phyloP scores from a whole-genome alignment of 1,140 invertebrate genomes.

The Camponotus pennsylvanicus region DNA sequence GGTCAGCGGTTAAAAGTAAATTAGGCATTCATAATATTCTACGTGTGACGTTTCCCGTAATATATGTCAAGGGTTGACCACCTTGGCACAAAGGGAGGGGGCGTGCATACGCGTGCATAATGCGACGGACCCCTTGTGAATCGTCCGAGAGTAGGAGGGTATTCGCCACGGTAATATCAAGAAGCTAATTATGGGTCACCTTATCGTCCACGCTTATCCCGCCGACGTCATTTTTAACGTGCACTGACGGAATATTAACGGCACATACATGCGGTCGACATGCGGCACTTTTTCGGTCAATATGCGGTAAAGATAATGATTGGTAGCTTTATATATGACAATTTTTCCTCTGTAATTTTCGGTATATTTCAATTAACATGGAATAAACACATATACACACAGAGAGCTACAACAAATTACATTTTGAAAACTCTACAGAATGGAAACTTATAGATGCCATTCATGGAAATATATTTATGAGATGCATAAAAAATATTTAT shows the following conservation, averaged over 20 bases:
- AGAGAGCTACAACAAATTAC: not conserved
- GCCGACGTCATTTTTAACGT: constrained; percentile 47
- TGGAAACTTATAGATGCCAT: not conserved
- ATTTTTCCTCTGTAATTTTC: not conserved
- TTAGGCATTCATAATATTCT: constrained; percentile 81
- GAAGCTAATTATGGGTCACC: constrained; percentile 67
- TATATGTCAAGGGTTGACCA: constrained; percentile 77
- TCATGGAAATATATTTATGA: constrained; percentile 3
- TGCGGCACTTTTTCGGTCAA: constrained; percentile 41
- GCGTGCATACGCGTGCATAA: constrained; percentile 26
- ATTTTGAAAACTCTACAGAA: not conserved
- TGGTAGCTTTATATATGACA: not conserved
- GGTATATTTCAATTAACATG: constrained; percentile 2
- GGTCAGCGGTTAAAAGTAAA: constrained; percentile 80
- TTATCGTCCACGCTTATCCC: constrained; percentile 68
- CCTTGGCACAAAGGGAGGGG: constrained; percentile 54
- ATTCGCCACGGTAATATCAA: constrained; percentile 52
- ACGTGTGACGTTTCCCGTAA: constrained; percentile 64
- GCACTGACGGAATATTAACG: constrained; percentile 47
- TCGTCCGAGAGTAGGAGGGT: constrained; percentile 8
- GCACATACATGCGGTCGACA: constrained; percentile 6
- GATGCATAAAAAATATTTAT: not conserved
- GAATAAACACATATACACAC: not conserved
- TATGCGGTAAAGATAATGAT: not conserved
- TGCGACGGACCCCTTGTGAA: constrained; percentile 23